These are phyloP conservation scores for Chrysotoxum bicinctum DNA, from an alignment of 2,888 invertebrate species.

Conservation along the genomic window DNA sequence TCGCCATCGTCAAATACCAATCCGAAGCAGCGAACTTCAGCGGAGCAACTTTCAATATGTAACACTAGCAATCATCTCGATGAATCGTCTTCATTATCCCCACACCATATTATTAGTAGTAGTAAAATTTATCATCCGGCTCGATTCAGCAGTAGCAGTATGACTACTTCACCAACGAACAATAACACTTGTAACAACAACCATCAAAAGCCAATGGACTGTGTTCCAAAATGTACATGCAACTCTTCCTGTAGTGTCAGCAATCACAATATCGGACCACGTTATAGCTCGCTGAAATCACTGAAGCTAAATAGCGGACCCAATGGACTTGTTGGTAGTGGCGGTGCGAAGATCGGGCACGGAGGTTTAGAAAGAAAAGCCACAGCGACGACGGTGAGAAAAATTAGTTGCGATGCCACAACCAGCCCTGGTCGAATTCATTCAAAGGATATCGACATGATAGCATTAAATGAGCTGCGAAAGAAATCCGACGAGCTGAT, in stretches of 20 bases:
- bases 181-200: conserved; percentile 56
- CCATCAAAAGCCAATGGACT: conserved; percentile 65
- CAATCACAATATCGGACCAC: conserved; percentile 37
- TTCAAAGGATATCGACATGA: conserved; percentile 53
- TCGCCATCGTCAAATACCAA: conserved; percentile 65
- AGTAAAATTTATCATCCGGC: conserved; percentile 65
- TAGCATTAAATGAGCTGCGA: conserved; percentile 45
- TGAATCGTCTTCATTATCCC: conserved; percentile 72
- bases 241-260: conserved; percentile 52
- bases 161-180: conserved; percentile 70
- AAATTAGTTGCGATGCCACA: conserved; percentile 74
- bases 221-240: conserved; percentile 74
- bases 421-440: conserved; percentile 73
- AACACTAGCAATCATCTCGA: conserved; percentile 71
- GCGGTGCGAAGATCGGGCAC: not conserved
- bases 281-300: conserved; percentile 64
- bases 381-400: conserved; percentile 37
- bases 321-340: conserved; percentile 44
- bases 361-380: conserved; percentile 44
- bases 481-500: conserved; percentile 65
- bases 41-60: conserved; percentile 67
- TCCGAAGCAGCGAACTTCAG: conserved; percentile 66
- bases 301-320: conserved; percentile 54
- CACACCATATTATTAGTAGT: conserved; percentile 71
- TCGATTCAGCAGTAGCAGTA: conserved; percentile 66